phyloP scores from a whole-genome alignment of 2,113 vertebrate species.

The Chloropsis cyanopogon region DNA sequence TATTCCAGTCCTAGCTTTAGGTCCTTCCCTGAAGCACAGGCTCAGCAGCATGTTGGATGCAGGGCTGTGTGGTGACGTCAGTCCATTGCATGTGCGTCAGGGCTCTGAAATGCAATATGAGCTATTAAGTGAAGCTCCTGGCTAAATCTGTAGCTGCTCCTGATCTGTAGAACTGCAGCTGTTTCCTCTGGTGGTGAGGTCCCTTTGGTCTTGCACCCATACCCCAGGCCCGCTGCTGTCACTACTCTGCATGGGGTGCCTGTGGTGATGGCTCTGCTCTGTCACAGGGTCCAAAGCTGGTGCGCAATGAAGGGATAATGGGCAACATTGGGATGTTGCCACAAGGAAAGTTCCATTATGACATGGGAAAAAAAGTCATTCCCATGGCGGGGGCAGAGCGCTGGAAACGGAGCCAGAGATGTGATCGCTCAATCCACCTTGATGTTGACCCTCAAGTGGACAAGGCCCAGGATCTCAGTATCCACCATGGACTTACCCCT shows the following conservation, averaged over 20 bases:
- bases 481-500: not conserved
- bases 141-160: not conserved
- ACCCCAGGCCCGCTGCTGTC: not conserved
- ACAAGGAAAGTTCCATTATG: not conserved
- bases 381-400: not conserved
- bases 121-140: not conserved
- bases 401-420: not conserved
- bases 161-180: not conserved
- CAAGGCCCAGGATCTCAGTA: not conserved
- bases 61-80: not conserved
- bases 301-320: not conserved
- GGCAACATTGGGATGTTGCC: not conserved
- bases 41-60: not conserved
- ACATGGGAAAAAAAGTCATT: not conserved
- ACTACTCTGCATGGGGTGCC: rapidly evolving
- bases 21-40: not conserved
- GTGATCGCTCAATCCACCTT: not conserved
- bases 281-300: not conserved
- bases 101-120: not conserved
- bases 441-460: not conserved
- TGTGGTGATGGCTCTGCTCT: not conserved
- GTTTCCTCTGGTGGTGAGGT: not conserved
- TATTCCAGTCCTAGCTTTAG: not conserved
- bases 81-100: not conserved
- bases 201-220: not conserved